Percentiles rank a stretch among this genome's conserved stretches.
phyloP scores from a whole-genome alignment of 53 echinoderm and acorn worm genomes.

The Zoroaster sp. region DNA sequence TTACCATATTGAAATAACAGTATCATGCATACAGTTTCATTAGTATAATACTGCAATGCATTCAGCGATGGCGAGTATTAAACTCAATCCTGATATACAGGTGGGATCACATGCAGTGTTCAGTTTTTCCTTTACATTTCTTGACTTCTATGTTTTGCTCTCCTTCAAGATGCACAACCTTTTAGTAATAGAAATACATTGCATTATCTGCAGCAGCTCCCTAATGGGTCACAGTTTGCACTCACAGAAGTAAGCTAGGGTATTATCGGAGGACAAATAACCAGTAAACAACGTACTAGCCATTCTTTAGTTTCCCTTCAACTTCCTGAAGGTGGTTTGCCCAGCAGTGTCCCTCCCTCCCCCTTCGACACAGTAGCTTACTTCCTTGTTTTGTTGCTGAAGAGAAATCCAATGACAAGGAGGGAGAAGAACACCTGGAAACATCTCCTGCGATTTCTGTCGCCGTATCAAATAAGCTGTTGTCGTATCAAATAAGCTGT shows the following conservation, averaged over 20 bases:
- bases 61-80: no score
- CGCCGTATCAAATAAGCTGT: conserved; percentile 1
- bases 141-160: no score
- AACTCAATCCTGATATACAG: no score
- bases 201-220: background rate
- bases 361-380: background rate
- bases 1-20: no score
- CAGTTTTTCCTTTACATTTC: no score
- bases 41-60: no score
- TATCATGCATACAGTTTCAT: no score
- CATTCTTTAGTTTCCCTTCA: background rate
- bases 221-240: no score
- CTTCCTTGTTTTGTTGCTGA: conserved; percentile 13
- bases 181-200: no score
- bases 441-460: conserved; percentile 15
- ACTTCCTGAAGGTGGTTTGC: background rate
- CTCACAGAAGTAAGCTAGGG: no score
- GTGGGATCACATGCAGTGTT: no score
- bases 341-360: background rate
- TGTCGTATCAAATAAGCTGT: conserved; percentile 1
- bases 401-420: background rate
- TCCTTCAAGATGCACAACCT: no score
- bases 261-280: background rate
- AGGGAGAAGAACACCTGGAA: conserved; percentile 30
- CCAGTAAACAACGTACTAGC: background rate